phyloP scores from a whole-genome alignment of 37 sponge, comb jelly and placozoan species.

The Amphimedon queenslandica region DNA sequence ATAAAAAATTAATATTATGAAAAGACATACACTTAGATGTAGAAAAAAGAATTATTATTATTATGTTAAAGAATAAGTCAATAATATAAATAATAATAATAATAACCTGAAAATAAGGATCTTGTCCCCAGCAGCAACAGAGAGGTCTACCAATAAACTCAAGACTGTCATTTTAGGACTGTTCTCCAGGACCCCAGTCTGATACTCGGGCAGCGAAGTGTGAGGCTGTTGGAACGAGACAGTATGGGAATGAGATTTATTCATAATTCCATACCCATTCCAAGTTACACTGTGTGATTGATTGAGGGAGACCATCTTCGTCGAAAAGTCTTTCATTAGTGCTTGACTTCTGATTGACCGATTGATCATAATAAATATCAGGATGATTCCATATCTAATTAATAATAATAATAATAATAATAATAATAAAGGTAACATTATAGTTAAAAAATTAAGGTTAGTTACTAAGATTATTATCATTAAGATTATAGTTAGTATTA shows the following conservation, averaged over 20 bases:
- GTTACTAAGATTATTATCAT: too few species aligned
- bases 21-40: too few species aligned
- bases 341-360: slow-evolving; percentile 5
- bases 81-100: too few species aligned
- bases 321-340: too few species aligned
- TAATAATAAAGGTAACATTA: too few species aligned
- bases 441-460: too few species aligned
- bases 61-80: too few species aligned
- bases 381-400: slow-evolving; percentile 97
- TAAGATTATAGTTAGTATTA: too few species aligned
- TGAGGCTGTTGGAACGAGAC: slow-evolving; percentile 16
- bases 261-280: neutral
- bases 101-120: slow-evolving; percentile 85
- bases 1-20: too few species aligned
- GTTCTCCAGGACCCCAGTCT: slow-evolving; percentile 62
- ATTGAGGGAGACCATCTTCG: neutral
- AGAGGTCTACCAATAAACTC: slow-evolving; percentile 66
- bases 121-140: slow-evolving; percentile 82
- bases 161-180: slow-evolving; percentile 85
- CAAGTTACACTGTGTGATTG: slow-evolving; percentile 7
- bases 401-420: slow-evolving; percentile 9
- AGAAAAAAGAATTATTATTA: too few species aligned
- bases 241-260: too few species aligned
- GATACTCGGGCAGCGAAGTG: slow-evolving; percentile 35
- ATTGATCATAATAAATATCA: slow-evolving; percentile 78